Base-by-base conservation (phyloP, 2,797 vertebrate species). In the Ceryle rudis region DNA sequence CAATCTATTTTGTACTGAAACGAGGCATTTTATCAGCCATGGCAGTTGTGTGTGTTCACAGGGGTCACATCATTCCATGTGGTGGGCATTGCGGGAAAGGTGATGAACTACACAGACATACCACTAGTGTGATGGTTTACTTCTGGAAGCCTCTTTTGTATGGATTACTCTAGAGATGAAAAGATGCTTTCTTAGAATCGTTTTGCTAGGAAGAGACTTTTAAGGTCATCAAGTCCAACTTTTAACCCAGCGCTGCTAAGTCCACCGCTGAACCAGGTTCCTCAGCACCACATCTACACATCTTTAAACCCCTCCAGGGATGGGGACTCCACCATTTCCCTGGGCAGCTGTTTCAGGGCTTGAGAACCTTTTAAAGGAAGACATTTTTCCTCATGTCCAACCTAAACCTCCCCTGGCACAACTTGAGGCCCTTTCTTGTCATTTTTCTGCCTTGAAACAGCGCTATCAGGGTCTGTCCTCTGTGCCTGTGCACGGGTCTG, bases 11-110 rank as follows among this genome's bases (percentile, higher is more conserved):
- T 55, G 39, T 42, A n/a, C 37, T 29, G 46, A 47, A 46, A n/a
- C 29, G 4, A 1, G 22, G 41, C 1, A 1, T 77, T 85, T 85
- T n/a, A 12, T 66, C 20, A 31, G 26, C 26, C 19, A 0, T 10
- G 26, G 33, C 44, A 81, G 37, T 41, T 10, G 2, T 10, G 33
- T 4, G 2, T 25, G 51, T 31, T 67, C 49, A 4, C 5, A 20
- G 64, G 17, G 42, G 10, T 55, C 42, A 10, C n/a, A 0, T 18
- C 2, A 0, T 47, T 29, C 47, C 25, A 0, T 2, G 0, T 12
- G 21, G 15, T 1, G 5, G 55, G 8, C 5, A 1, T 14, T 31
- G 33, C 17, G 1, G 4, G 16, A 6, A 47, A 7, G 44, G 2
- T 37, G 18, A 2, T 18, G 5, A 6, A 8, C 52, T 21, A 3